Evolutionary conservation across 2,888 invertebrate species (phyloP).

Genomic region (Eupithecia subfuscata): DNA sequence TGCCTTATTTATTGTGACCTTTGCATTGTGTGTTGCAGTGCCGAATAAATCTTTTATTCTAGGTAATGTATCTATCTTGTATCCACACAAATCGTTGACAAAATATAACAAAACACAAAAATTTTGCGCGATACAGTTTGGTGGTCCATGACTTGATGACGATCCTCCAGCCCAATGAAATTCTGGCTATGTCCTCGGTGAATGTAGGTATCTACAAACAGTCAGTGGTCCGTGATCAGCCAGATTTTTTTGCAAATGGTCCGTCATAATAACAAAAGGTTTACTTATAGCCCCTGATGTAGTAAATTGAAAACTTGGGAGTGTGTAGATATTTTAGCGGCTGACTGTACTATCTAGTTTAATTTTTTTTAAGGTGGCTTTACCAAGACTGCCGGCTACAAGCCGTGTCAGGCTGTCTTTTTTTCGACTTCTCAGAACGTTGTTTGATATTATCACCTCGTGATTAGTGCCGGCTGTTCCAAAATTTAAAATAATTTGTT

Average conservation of each 20-base stretch:
- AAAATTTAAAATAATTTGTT: conserved; percentile 12
- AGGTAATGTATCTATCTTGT: too few relatives aligned
- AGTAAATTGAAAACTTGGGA: background rate
- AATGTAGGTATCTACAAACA: too few relatives aligned
- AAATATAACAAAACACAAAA: too few relatives aligned
- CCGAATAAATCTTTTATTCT: too few relatives aligned
- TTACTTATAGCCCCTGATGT: background rate
- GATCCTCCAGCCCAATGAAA: too few relatives aligned
- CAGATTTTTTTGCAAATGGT: background rate
- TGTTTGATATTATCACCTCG: conserved; percentile 9
- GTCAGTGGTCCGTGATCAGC: background rate
- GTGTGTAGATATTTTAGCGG: background rate
- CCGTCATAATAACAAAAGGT: background rate
- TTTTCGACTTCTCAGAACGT: conserved; percentile 7
- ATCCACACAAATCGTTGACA: too few relatives aligned
- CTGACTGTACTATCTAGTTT: background rate
- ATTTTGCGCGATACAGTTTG: background rate
- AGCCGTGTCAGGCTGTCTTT: background rate
- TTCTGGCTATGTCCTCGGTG: too few relatives aligned
- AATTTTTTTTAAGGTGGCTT: too few relatives aligned
- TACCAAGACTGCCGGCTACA: background rate
- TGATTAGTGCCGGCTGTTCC: conserved; percentile 7
- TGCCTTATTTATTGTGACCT: too few relatives aligned
- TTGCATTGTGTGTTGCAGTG: too few relatives aligned
- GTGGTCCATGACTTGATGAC: too few relatives aligned